A percentile compares a stretch with the other conserved stretches of the same genome.
phyloP scores from a whole-genome alignment of 2,888 invertebrate species.

The Dynastes hyllus region DNA sequence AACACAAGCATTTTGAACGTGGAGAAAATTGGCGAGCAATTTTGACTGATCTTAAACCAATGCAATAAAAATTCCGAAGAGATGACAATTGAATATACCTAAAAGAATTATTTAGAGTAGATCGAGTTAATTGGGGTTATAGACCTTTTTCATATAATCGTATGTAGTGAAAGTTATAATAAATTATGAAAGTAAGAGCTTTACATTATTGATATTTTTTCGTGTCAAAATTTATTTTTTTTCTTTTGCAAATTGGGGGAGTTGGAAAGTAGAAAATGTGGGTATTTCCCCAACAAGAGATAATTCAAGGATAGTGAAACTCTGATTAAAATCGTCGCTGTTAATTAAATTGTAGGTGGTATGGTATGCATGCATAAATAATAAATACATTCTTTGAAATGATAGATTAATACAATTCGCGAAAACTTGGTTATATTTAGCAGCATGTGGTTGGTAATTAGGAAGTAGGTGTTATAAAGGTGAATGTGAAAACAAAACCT shows the following conservation, averaged over 20 bases:
- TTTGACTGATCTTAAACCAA: too few species aligned
- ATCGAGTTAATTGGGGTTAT: too few species aligned
- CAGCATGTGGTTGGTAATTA: not conserved
- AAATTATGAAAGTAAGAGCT: slow-evolving; percentile 11
- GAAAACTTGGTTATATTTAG: not conserved
- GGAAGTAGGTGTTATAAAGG: too few species aligned
- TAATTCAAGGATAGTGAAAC: slow-evolving; percentile 30
- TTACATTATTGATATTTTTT: not conserved
- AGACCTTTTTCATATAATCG: too few species aligned
- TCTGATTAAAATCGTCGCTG: not conserved
- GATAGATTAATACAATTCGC: not conserved
- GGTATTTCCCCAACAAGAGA: not conserved
- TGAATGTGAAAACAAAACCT: too few species aligned
- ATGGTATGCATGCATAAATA: slow-evolving; percentile 4
- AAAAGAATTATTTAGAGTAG: too few species aligned
- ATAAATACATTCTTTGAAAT: slow-evolving; percentile 1
- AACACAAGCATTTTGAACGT: too few species aligned
- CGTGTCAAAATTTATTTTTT: not conserved
- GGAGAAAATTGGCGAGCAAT: too few species aligned
- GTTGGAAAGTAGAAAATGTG: not conserved
- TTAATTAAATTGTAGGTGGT: slow-evolving; percentile 6
- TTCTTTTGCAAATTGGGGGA: not conserved
- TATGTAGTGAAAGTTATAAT: not conserved
- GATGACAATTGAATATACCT: too few species aligned
- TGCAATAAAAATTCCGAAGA: too few species aligned